Percentiles rank a stretch among this genome's conserved stretches.
Evolutionary conservation across 1,140 invertebrate genomes (phyloP).

Genomic region (Pseudomyrmex cubaensis): DNA sequence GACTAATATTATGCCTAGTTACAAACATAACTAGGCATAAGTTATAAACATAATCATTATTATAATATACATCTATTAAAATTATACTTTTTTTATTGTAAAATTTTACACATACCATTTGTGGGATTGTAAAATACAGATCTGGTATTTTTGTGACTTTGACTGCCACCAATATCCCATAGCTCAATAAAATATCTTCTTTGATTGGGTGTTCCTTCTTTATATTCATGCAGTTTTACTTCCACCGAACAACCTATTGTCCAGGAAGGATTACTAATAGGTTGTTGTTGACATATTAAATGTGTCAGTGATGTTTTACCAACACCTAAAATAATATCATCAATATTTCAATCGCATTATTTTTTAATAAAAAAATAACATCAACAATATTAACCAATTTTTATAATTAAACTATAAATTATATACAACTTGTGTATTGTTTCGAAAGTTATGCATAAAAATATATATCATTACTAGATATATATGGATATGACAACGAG

Average conservation of each 20-base stretch:
- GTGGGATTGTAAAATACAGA: conserved; percentile 96
- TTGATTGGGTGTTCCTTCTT: conserved; percentile 96
- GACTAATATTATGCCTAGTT: conserved; percentile 94
- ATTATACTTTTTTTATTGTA: neutral
- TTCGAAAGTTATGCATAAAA: too few relatives aligned
- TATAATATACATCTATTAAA: neutral
- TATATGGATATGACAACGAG: too few relatives aligned
- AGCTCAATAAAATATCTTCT: conserved; percentile 97
- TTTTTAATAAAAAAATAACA: conserved; percentile 2
- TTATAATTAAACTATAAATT: conserved; percentile 13
- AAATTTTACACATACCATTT: conserved; percentile 89
- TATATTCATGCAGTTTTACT: conserved; percentile 98
- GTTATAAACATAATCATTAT: too few relatives aligned
- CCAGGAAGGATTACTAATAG: conserved; percentile 94
- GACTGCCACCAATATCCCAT: conserved; percentile 98
- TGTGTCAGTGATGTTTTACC: conserved; percentile 98
- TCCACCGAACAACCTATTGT: conserved; percentile 98
- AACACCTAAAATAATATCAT: conserved; percentile 87
- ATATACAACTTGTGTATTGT: too few relatives aligned
- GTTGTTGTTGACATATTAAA: conserved; percentile 95
- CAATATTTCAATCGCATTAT: neutral
- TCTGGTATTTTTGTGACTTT: conserved; percentile 95
- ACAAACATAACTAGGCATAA: conserved; percentile 9
- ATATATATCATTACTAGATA: too few relatives aligned
- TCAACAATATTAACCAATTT: neutral